phyloP scores from a whole-genome alignment of 2,113 vertebrate genomes.

The Hemibagrus wyckioides region DNA sequence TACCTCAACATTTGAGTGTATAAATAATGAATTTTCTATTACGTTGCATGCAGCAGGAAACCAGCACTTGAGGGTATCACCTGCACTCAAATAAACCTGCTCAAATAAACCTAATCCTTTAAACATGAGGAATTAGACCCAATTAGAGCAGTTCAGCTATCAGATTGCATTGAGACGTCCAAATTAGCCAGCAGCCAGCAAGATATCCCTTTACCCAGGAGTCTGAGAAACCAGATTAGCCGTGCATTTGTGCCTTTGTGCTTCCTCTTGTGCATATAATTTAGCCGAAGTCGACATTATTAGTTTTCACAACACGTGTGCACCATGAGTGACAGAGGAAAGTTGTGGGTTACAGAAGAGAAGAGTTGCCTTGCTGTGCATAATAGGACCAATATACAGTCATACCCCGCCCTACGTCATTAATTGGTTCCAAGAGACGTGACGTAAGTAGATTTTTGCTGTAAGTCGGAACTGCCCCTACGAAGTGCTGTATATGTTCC shows the following conservation, averaged over 20 bases:
- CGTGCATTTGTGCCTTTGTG: not conserved
- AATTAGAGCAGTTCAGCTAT: slow-evolving; percentile 44
- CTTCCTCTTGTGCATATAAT: not conserved
- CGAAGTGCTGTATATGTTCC: too few relatives aligned
- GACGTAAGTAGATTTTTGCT: too few relatives aligned
- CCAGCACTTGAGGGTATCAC: not conserved
- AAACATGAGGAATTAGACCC: slow-evolving; percentile 37
- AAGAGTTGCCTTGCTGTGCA: too few relatives aligned
- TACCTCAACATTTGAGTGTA: not conserved
- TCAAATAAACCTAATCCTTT: slow-evolving; percentile 24
- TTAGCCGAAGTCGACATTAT: too few relatives aligned
- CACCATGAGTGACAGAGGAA: too few relatives aligned
- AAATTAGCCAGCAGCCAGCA: slow-evolving; percentile 7
- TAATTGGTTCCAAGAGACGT: too few relatives aligned
- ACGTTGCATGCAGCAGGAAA: not conserved
- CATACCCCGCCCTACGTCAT: too few relatives aligned
- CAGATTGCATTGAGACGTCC: slow-evolving; percentile 31
- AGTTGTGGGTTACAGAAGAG: too few relatives aligned
- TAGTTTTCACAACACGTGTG: too few relatives aligned
- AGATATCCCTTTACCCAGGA: slow-evolving; percentile 31
- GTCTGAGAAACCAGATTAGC: slow-evolving; percentile 41
- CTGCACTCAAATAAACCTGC: not conserved
- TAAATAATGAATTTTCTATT: too few relatives aligned
- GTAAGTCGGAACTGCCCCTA: too few relatives aligned
- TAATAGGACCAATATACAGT: too few relatives aligned